Base-by-base conservation (phyloP, 2,113 vertebrate genomes). In the Onychostruthus taczanowskii region DNA sequence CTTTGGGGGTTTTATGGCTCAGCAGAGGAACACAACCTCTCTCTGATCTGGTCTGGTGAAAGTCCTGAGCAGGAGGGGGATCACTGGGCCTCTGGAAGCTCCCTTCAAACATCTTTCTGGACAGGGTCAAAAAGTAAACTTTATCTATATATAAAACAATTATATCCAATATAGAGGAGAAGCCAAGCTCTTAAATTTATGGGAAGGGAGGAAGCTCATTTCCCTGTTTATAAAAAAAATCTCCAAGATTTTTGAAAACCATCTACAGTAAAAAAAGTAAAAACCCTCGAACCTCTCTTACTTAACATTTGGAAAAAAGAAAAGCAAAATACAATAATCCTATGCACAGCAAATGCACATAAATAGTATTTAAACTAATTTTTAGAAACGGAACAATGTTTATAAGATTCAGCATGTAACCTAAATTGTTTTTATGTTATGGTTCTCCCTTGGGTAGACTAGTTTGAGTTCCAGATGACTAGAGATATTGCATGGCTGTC, bases 401-500 rank as follows among this genome's bases (percentile, higher is more conserved):
- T 95, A 78, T 79, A 79, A 78, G 76, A 94, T 90, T 94, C 80
- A 94, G 84, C 72, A 59, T 81, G 76, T 78, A 92, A 91, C 88
- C 91, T 89, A 94, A 92, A 95, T 84, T 97, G 88, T 95, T 94
- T 96, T 93, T 94, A 95, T 82, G 50, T 87, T 94, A 93, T 81
- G 90, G 82, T 94, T 97, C 88, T 93, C 95, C 97, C 81, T 93
- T 66, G 68, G 94, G 97, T 94, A 92, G 95, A 88, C 89, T 37
- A 95, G 91, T 86, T 95, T 94, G 97, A 97, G 79, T 97, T 96
- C 89, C 91, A 97, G 93, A 96, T 96, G 90, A 98, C 96, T 97
- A 91, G 52, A 97, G 94, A 94, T 95, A 95, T 59, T 97, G 96
- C 79, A 87, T 73, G 89, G 90, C 94, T 97, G 96, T 96, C 96